phyloP scores from a whole-genome alignment of 2,888 invertebrate genomes.

The Malthinus flaveolus region DNA sequence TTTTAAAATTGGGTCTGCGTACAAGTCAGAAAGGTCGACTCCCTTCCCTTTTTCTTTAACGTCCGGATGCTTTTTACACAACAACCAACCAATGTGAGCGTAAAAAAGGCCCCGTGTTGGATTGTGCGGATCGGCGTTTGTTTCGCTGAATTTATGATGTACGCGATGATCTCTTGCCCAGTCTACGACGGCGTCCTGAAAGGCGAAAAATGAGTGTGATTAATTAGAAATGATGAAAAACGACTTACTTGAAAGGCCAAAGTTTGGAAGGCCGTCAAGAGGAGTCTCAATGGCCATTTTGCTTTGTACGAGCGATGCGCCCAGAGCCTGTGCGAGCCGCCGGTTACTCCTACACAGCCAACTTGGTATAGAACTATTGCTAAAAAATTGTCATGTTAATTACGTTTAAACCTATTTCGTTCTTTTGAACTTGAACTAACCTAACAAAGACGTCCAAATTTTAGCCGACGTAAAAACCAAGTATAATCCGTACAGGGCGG shows the following conservation, averaged over 20 bases:
- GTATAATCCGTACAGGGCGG: constrained; percentile 76
- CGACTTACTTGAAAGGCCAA: constrained; percentile 75
- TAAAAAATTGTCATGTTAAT: constrained; percentile 10
- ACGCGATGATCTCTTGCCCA: constrained; percentile 82
- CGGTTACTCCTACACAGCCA: constrained; percentile 91
- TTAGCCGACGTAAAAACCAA: constrained; percentile 74
- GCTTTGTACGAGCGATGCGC: constrained; percentile 96
- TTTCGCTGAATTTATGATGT: constrained; percentile 92
- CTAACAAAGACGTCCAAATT: constrained; percentile 69
- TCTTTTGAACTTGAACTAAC: constrained; percentile 60
- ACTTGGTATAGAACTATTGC: constrained; percentile 74
- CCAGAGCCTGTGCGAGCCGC: constrained; percentile 96
- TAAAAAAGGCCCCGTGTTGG: constrained; percentile 94
- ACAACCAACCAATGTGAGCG: constrained; percentile 92
- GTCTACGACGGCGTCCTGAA: constrained; percentile 72
- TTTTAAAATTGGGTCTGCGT: constrained; percentile 76
- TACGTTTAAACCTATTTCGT: not conserved
- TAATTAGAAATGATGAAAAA: not conserved
- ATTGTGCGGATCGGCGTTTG: constrained; percentile 92
- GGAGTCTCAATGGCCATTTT: constrained; percentile 79
- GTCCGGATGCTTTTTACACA: constrained; percentile 88
- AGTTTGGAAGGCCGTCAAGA: constrained; percentile 83
- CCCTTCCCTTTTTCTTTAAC: constrained; percentile 84
- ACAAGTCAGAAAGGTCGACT: constrained; percentile 83
- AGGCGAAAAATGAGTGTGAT: not conserved